These are phyloP conservation scores for Drosophila santomea DNA, from an alignment of 1,140 invertebrate species.

Conservation along the genomic window DNA sequence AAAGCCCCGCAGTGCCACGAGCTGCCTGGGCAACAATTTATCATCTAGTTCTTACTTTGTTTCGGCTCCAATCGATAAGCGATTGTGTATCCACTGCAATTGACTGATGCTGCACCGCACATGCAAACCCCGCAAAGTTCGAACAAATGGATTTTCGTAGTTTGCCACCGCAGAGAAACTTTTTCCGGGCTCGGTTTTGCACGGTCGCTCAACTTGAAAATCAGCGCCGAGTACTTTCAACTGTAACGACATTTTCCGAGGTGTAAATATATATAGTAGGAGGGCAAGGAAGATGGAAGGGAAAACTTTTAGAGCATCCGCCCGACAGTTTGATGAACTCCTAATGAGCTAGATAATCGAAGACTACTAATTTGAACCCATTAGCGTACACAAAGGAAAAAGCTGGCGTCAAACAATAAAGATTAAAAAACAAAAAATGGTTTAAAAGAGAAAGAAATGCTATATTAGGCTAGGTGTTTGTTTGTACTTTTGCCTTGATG, in stretches of 20 bases:
- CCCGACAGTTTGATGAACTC: slow-evolving; percentile 64
- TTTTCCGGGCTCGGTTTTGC: slow-evolving; percentile 28
- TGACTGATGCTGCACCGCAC: slow-evolving; percentile 56
- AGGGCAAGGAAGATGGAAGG: background rate
- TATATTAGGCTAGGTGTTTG: background rate
- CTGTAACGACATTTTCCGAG: slow-evolving; percentile 41
- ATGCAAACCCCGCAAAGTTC: slow-evolving; percentile 70
- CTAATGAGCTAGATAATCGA: slow-evolving; percentile 70
- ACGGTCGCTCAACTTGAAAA: slow-evolving; percentile 64
- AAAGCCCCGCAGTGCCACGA: slow-evolving; percentile 30
- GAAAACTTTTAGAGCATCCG: slow-evolving; percentile 38
- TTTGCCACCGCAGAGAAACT: slow-evolving; percentile 50
- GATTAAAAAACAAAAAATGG: too few relatives aligned
- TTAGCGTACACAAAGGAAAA: background rate
- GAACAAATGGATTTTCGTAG: slow-evolving; percentile 75
- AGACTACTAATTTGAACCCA: background rate
- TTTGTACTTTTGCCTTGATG: background rate
- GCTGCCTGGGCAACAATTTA: slow-evolving; percentile 56
- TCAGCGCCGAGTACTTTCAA: slow-evolving; percentile 65
- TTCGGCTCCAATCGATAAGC: slow-evolving; percentile 43
- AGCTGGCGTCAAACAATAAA: background rate
- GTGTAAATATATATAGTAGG: background rate
- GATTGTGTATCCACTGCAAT: slow-evolving; percentile 36
- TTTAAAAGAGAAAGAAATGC: background rate
- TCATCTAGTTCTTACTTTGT: slow-evolving; percentile 57